These are phyloP conservation scores for Ciconia nigra DNA, from an alignment of 2,797 vertebrate genomes.

Conservation along the genomic window DNA sequence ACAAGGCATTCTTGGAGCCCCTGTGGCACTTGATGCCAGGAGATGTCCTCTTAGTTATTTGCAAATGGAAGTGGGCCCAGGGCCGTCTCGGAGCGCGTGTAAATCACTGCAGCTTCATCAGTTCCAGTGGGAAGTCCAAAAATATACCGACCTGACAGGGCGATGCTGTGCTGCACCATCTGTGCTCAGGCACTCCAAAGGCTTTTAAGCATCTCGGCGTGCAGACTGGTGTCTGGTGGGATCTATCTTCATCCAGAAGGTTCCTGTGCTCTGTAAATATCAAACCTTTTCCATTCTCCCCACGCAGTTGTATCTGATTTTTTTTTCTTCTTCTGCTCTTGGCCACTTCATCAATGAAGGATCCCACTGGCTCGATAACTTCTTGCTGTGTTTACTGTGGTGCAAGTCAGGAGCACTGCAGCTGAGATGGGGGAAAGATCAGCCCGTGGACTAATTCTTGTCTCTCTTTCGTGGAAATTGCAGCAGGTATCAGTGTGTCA, in stretches of 20 bases:
- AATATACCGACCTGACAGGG: fast-evolving
- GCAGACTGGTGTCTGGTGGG: neutral
- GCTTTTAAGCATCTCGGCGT: fast-evolving
- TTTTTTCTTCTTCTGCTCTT: neutral
- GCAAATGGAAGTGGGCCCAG: neutral
- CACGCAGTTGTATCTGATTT: neutral
- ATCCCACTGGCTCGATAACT: neutral
- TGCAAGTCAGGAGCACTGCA: neutral
- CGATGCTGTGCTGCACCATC: neutral
- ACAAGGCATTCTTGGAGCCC: neutral
- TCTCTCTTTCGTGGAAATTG: neutral
- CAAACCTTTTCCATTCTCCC: neutral
- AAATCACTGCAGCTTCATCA: neutral
- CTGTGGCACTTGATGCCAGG: neutral
- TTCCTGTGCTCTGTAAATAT: neutral
- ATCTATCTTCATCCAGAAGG: neutral
- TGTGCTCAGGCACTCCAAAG: neutral
- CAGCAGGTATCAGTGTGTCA: neutral
- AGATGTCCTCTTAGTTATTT: neutral
- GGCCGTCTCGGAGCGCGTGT: fast-evolving
- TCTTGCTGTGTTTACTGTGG: fast-evolving
- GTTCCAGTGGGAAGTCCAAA: neutral
- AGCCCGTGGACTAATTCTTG: neutral
- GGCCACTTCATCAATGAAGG: neutral
- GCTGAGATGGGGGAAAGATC: neutral